phyloP scores from a whole-genome alignment of 2,113 vertebrate species.

The Perca flavescens region DNA sequence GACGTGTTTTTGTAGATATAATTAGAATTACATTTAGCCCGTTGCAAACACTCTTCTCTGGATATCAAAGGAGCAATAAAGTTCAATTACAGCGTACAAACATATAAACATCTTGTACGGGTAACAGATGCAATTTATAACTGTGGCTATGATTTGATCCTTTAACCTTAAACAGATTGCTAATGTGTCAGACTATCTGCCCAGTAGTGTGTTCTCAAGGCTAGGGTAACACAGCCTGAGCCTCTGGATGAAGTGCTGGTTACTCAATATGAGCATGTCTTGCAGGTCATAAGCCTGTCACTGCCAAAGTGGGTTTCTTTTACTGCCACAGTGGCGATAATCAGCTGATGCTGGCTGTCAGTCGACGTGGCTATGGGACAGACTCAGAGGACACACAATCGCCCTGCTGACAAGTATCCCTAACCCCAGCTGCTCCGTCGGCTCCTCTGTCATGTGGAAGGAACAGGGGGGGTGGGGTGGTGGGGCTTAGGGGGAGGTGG shows the following conservation, averaged over 20 bases:
- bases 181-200: slow-evolving; percentile 80
- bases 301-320: slow-evolving; percentile 81
- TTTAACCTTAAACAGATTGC: slow-evolving; percentile 81
- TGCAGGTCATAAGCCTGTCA: slow-evolving; percentile 77
- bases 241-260: slow-evolving; percentile 77
- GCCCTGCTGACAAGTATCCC: slow-evolving; percentile 77
- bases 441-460: slow-evolving; percentile 74
- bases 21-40: slow-evolving; percentile 32
- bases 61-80: slow-evolving; percentile 63
- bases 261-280: slow-evolving; percentile 78
- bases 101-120: slow-evolving; percentile 70
- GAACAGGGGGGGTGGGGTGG: slow-evolving; percentile 2
- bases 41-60: slow-evolving; percentile 5
- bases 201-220: slow-evolving; percentile 74
- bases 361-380: slow-evolving; percentile 63
- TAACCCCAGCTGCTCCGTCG: slow-evolving; percentile 73
- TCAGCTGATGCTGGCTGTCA: slow-evolving; percentile 83
- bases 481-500: slow-evolving; percentile 65
- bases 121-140: slow-evolving; percentile 78
- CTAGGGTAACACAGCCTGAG: slow-evolving; percentile 65
- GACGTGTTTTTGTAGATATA: slow-evolving; percentile 37
- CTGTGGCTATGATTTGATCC: slow-evolving; percentile 69
- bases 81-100: slow-evolving; percentile 64
- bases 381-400: slow-evolving; percentile 74
- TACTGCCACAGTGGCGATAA: slow-evolving; percentile 82